A percentile compares a stretch with the other conserved stretches of the same genome.
Conservation (phyloP, 2,888 invertebrate genomes). For the Eremobia ochroleuca region DNA sequence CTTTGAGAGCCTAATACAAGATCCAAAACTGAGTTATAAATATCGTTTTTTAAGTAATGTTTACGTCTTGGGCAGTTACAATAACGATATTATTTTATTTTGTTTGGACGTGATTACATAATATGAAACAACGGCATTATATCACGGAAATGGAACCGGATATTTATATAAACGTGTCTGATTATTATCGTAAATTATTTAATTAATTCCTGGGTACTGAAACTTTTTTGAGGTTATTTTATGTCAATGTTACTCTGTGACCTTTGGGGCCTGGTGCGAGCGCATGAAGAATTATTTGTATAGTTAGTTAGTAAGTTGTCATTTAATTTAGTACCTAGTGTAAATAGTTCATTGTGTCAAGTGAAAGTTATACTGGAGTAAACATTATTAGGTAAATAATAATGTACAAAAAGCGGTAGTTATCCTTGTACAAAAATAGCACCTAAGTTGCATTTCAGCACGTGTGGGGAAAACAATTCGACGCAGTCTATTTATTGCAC, state of each 20-base stretch:
- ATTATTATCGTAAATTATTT: conserved; percentile 26
- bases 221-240: conserved; percentile 15
- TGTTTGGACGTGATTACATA: conserved; percentile 2
- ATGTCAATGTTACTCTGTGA: conserved; percentile 7
- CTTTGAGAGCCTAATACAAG: background rate
- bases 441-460: no score
- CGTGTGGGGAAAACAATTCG: background rate
- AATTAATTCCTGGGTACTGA: conserved; percentile 17
- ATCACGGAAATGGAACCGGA: conserved; percentile 14
- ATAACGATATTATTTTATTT: conserved; percentile 6
- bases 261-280: background rate
- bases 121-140: conserved; percentile 19
- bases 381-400: background rate
- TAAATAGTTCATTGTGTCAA: no score
- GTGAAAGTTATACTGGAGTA: no score
- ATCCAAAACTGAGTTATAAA: background rate
- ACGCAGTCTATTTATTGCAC: background rate
- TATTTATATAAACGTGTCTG: conserved; percentile 19
- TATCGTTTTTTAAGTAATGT: background rate
- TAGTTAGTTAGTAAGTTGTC: no score
- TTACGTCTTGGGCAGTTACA: conserved; percentile 4
- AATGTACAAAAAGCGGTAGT: background rate
- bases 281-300: no score
- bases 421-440: background rate
- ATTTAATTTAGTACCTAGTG: no score